Evolutionary conservation across 92 coral and sea anemone species (phyloP), one percentile per base, ranked within the genome.

Genomic region (Plumapathes pennacea): DNA sequence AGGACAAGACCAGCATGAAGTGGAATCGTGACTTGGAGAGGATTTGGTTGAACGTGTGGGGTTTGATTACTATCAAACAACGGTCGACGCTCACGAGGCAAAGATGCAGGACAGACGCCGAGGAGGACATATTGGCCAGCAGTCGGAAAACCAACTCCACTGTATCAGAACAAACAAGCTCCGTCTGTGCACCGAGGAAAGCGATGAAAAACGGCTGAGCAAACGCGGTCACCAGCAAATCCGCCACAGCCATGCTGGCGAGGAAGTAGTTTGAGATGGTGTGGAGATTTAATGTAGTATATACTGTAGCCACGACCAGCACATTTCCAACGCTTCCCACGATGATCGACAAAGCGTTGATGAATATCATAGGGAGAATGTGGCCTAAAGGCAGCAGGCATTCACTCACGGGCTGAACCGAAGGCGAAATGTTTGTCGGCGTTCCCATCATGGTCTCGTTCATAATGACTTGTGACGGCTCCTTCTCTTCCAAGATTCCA

Each of bases 81-180:
- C 95, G 84, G 26, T 86, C 95, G 45, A 82, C 54, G 38, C 89
- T 82, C 10, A 86, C 82, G 2, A 82, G 36, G 67, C 89, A 82
- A 20, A 86, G 73, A 55, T 76, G 76, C 12, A 82, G 58, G 14
- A 86, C 89, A 0, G 95, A 86, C 23, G 77, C 95, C 13, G 71
- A 36, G 14, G 54, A 54, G 41, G 81, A 67, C 62, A 80, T 82
- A 73, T 40, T 60, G 64, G 85, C 72, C 25, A 74, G 39, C 53
- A 86, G 45, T 22, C 95, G 78, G 60, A 86, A 86, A 40, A 58
- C 12, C 33, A 76, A 66, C 37, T 79, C 88, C 15, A 82, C 81
- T 17, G 15, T 30, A 15, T 48, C 46, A 25, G 45, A 18, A 56
- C 89, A 82, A 18, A 47, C 39, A 5, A 57, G 63, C 3, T 41